Base-by-base conservation (phyloP, 2,888 invertebrate genomes). In the Steinernema carpocapsae region DNA sequence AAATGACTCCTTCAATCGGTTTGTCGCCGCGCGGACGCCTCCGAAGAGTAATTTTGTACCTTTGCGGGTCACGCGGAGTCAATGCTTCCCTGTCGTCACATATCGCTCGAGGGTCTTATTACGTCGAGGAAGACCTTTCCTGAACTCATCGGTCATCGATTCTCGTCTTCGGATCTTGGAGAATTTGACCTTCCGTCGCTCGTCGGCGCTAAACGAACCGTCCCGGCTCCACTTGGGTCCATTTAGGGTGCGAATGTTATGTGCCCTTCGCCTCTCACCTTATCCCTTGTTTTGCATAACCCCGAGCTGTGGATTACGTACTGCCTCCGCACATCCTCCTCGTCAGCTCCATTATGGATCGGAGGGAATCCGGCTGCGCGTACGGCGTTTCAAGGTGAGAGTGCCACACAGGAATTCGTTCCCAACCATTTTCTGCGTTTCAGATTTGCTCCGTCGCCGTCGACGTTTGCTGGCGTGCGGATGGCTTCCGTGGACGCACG, bases 1-100 rank as follows among this genome's bases (percentile, higher is more conserved):
- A 64, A 64, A 64, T 64, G 64, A 64, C 29, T 7, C 26, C 37
- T 29, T 64, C 64, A 64, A 64, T 64, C 64, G 64, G 64, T 64
- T 64, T 64, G 64, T 64, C 64, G 64, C 64, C 64, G 64, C 64
- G 64, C 64, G 17, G 64, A 26, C 64, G 64, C 64, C 26, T 32
- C 19, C 64, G 64, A 37, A 37, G 37, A 64, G 64, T 64, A 64
- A 64, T 64, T 64, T 64, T 64, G 64, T 64, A 64, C 64, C 37
- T 56, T 37, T 32, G 64, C 32, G 32, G 64, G 64, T 64, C 64
- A 17, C 64, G 56, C 10, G 56, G 56, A 56, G 24, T 64, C 64
- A 64, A 64, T 64, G 17, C 10, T 32, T 37, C 37, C 37, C 10
- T 3, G 10, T 4, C 64, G 64, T 32, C 64, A 26, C 48, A 48